phyloP scores from a whole-genome alignment of 2,797 vertebrate genomes.

The Zenarchopterus dispar region DNA sequence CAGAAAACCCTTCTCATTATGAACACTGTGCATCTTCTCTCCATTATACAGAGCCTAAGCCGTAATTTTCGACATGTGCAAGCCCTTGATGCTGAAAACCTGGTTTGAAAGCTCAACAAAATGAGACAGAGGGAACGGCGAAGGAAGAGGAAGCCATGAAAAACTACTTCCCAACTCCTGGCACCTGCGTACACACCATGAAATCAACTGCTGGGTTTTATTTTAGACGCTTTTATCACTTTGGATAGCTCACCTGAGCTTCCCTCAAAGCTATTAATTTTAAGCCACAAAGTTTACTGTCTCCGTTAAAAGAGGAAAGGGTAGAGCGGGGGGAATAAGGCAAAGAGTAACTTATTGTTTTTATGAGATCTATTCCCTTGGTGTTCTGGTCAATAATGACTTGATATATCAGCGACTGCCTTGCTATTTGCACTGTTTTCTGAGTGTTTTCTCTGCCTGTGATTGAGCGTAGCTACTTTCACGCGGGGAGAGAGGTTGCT shows the following conservation, averaged over 20 bases:
- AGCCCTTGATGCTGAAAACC: slow-evolving; percentile 24
- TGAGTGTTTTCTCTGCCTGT: slow-evolving; percentile 82
- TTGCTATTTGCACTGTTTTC: slow-evolving; percentile 88
- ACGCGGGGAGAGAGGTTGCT: slow-evolving; percentile 75
- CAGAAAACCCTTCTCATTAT: too few relatives aligned
- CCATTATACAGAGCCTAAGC: slow-evolving; percentile 27
- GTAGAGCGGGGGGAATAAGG: slow-evolving; percentile 39
- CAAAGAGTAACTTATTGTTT: slow-evolving; percentile 86
- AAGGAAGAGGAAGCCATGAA: slow-evolving; percentile 33
- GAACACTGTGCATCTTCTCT: too few relatives aligned
- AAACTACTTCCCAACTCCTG: slow-evolving; percentile 25
- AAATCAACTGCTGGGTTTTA: slow-evolving; percentile 64
- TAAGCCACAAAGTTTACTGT: slow-evolving; percentile 89
- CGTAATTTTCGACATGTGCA: too few relatives aligned
- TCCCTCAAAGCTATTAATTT: slow-evolving; percentile 87
- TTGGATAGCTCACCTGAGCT: slow-evolving; percentile 81
- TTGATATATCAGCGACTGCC: slow-evolving; percentile 82
- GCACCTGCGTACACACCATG: slow-evolving; percentile 54
- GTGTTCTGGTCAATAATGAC: slow-evolving; percentile 86
- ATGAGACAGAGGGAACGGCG: slow-evolving; percentile 36
- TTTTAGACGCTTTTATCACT: slow-evolving; percentile 73
- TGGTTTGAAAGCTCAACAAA: slow-evolving; percentile 51
- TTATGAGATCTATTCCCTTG: slow-evolving; percentile 86
- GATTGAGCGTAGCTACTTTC: slow-evolving; percentile 85
- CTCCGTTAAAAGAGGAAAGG: slow-evolving; percentile 62